Evolutionary conservation across 2,888 invertebrate species (phyloP).

Genomic region (Apamea sordens): DNA sequence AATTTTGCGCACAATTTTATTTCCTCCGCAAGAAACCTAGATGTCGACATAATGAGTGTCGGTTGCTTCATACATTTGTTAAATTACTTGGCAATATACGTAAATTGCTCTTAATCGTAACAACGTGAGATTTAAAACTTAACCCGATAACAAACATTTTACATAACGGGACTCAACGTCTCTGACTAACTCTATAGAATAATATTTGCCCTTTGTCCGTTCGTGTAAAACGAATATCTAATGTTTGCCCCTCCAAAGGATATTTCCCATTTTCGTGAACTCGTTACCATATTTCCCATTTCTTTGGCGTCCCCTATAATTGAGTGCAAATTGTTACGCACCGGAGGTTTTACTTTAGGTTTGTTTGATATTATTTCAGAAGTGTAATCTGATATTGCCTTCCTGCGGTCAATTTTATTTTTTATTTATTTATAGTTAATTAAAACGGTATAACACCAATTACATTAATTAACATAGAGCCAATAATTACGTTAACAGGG

Average conservation of each 20-base stretch:
- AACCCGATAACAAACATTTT: conserved; percentile 46
- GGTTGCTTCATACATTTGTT: conserved; percentile 44
- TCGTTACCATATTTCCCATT: conserved; percentile 69
- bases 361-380: conserved; percentile 48
- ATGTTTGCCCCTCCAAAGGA: conserved; percentile 49
- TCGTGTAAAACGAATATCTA: conserved; percentile 45
- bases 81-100: conserved; percentile 48
- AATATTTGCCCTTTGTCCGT: conserved; percentile 50
- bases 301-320: conserved; percentile 65
- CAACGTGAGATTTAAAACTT: conserved; percentile 24
- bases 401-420: conserved; percentile 8
- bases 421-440: no score
- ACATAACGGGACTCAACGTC: conserved; percentile 26
- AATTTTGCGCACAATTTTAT: conserved; percentile 75
- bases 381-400: conserved; percentile 23
- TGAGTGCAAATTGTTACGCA: conserved; percentile 67
- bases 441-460: no score
- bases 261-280: conserved; percentile 55
- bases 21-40: conserved; percentile 64
- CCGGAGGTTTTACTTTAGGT: conserved; percentile 51
- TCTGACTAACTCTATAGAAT: conserved; percentile 19
- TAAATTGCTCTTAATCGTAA: conserved; percentile 38
- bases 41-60: conserved; percentile 37
- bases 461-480: no score
- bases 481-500: no score